These are phyloP conservation scores for Oxyura jamaicensis DNA, from an alignment of 2,113 vertebrate species.

Conservation along the genomic window DNA sequence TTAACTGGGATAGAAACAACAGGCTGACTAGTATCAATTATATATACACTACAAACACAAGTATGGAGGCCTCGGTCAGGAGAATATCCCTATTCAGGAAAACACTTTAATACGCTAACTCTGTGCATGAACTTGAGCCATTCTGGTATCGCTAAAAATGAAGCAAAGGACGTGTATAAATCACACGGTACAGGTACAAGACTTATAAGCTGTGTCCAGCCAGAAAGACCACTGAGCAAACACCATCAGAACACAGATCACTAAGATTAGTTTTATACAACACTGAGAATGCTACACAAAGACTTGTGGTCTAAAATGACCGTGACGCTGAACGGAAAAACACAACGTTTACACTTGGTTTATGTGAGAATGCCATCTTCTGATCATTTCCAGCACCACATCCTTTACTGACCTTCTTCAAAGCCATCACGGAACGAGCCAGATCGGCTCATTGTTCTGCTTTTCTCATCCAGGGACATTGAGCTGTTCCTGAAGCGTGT, in stretches of 20 bases:
- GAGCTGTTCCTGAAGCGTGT: constrained; percentile 94
- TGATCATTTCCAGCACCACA: not conserved
- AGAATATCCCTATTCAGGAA: not conserved
- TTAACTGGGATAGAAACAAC: not conserved
- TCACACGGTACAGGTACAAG: not conserved
- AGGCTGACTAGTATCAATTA: not conserved
- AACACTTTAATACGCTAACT: not conserved
- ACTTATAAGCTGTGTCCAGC: rapidly evolving
- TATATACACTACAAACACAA: not conserved
- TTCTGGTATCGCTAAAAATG: not conserved
- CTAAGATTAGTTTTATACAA: rapidly evolving
- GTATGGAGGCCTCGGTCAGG: not conserved
- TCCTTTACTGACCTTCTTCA: constrained; percentile 88
- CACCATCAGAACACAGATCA: rapidly evolving
- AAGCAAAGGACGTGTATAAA: not conserved
- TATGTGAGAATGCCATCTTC: rapidly evolving
- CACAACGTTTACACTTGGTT: rapidly evolving
- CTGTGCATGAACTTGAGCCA: not conserved
- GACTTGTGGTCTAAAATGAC: not conserved
- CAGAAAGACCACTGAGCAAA: not conserved
- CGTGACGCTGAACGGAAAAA: rapidly evolving
- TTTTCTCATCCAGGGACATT: constrained; percentile 96
- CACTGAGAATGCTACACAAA: not conserved
- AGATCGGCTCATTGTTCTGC: constrained; percentile 93
- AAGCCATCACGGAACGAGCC: constrained; percentile 98